phyloP scores from a whole-genome alignment of 2,888 invertebrate species.

The Aphodius granarius region DNA sequence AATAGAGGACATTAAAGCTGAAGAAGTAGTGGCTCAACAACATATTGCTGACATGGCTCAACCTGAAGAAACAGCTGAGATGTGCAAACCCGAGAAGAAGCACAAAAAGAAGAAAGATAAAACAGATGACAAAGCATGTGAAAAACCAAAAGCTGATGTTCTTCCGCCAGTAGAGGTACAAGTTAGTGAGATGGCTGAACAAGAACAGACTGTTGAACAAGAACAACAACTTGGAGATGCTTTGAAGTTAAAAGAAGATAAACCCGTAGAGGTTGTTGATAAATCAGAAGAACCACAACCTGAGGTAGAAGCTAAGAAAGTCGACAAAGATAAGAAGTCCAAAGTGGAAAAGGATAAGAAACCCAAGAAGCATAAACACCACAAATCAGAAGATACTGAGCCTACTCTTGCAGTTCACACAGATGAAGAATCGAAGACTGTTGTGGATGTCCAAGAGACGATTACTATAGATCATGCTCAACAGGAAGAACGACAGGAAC shows the following conservation, averaged over 20 bases:
- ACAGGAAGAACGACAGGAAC: too few species aligned
- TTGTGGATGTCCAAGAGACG: not conserved
- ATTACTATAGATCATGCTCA: not conserved
- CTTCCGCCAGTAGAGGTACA: not conserved
- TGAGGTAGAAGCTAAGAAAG: not conserved
- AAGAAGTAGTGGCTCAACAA: not conserved
- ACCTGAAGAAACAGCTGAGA: not conserved
- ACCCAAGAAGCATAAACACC: not conserved
- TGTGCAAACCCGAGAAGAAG: not conserved
- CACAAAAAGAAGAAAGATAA: not conserved
- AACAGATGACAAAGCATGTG: slow-evolving; percentile 3
- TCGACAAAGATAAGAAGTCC: not conserved
- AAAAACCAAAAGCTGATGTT: slow-evolving; percentile 16
- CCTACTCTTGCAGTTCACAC: not conserved
- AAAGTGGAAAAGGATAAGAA: not conserved
- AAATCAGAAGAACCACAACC: not conserved
- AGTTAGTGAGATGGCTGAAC: slow-evolving; percentile 17
- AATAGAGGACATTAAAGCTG: not conserved
- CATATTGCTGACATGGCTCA: not conserved
- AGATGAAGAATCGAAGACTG: not conserved
- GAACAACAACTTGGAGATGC: too few species aligned
- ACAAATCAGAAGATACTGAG: not conserved
- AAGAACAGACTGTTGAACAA: too few species aligned
- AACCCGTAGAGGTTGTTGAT: not conserved
- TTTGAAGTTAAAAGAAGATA: too few species aligned